Conservation (phyloP, 2,888 invertebrate genomes). For the Drosophila hawaiiensis region DNA sequence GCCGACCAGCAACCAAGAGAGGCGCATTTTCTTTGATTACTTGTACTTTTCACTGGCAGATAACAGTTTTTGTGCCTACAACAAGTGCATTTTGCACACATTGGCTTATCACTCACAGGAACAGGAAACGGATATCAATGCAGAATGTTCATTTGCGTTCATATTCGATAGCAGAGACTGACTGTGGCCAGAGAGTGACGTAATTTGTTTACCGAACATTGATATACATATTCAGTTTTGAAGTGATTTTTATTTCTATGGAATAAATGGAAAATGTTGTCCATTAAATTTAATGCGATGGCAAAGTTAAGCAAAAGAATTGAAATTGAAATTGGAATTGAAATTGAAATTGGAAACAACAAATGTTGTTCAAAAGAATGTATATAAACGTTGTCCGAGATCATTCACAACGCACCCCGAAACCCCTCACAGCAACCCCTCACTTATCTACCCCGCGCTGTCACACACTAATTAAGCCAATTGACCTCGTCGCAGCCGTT, state of each 20-base stretch:
- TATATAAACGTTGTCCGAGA: slow-evolving; percentile 2
- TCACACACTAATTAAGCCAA: slow-evolving; percentile 80
- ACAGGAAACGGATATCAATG: slow-evolving; percentile 35
- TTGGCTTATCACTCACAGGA: slow-evolving; percentile 37
- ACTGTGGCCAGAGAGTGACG: slow-evolving; percentile 4
- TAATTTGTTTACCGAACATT: slow-evolving; percentile 2
- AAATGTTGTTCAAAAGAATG: slow-evolving; percentile 3
- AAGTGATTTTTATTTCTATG: slow-evolving; percentile 18
- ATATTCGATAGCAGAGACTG: slow-evolving; percentile 11
- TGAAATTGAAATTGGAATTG: slow-evolving; percentile 1
- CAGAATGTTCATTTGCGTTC: not conserved
- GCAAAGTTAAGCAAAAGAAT: slow-evolving; percentile 3
- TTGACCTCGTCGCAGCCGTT: slow-evolving; percentile 70
- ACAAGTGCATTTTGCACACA: slow-evolving; percentile 47
- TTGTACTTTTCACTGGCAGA: slow-evolving; percentile 35
- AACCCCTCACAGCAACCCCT: not conserved
- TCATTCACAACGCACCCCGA: not conserved
- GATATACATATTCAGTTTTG: not conserved
- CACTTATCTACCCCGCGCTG: slow-evolving; percentile 29
- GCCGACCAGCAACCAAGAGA: slow-evolving; percentile 32
- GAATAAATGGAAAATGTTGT: slow-evolving; percentile 27
- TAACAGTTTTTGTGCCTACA: slow-evolving; percentile 33
- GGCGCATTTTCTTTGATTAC: slow-evolving; percentile 36
- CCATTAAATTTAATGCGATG: slow-evolving; percentile 48
- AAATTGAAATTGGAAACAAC: slow-evolving; percentile 4